Evolutionary conservation across 2,797 vertebrate species (phyloP).

Genomic region (Bradypodion ventrale): DNA sequence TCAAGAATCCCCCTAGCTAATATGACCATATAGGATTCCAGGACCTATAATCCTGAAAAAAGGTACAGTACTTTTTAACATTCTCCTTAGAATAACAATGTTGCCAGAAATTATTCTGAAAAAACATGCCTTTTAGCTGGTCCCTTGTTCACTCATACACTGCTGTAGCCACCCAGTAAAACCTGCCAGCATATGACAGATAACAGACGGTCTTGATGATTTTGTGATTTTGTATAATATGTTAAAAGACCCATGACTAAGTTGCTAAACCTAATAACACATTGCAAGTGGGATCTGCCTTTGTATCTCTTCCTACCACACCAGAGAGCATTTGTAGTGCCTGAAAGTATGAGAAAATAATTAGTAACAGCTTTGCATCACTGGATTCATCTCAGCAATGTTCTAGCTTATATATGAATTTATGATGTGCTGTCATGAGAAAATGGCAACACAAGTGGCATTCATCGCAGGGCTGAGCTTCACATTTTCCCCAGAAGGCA

Average conservation of each 20-base stretch:
- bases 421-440: background rate
- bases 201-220: slow-evolving; percentile 32
- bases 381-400: slow-evolving; percentile 3
- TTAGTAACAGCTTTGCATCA: background rate
- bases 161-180: background rate
- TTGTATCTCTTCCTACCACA: background rate
- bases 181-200: slow-evolving; percentile 20
- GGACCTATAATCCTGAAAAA: too few relatives aligned
- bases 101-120: too few relatives aligned
- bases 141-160: background rate
- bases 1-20: too few relatives aligned
- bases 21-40: too few relatives aligned
- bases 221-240: slow-evolving; percentile 29
- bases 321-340: background rate
- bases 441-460: background rate
- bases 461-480: background rate
- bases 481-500: background rate
- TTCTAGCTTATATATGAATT: background rate
- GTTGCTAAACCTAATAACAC: background rate
- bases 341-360: background rate
- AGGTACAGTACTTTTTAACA: too few relatives aligned
- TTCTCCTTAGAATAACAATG: too few relatives aligned
- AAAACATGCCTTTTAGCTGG: background rate
- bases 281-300: background rate
- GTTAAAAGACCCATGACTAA: slow-evolving; percentile 32